Base-by-base conservation (phyloP, 1,140 invertebrate genomes). In the Musca domestica region DNA sequence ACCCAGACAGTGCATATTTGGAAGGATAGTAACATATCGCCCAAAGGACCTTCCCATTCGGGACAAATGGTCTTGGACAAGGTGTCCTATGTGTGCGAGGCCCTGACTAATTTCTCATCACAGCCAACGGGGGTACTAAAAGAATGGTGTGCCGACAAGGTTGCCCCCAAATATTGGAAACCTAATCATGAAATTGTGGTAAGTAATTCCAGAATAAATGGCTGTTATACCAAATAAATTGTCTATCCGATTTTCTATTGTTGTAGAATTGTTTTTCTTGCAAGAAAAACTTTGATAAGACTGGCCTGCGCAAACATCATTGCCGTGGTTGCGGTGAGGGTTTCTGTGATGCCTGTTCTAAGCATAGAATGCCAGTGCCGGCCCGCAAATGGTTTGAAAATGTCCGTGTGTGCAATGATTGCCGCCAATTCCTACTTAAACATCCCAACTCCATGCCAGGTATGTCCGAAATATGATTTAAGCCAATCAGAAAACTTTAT, bases 1-100 rank as follows among this genome's bases (percentile, higher is more conserved):
- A 87, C 86, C 5, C 90, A 93, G 81, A 88, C 92, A 14, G 86
- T 87, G 46, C 92, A 94, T 74, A 88, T 94, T n/a, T 94, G 92
- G 92, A 89, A 88, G 70, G 87, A 87, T 78, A 90, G 69, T 30
- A 91, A 85, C 81, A 82, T 85, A 3, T 66, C 54, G 7, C 17
- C 61, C 7, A 74, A 74, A 23, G 70, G 69, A 1, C 84, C 87
- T 17, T 85, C 88, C 67, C 92, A 92, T 79, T 89, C 91, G 17
- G 91, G 90, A 6, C 88, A 92, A 74, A 88, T 88, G 75, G 85
- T 94, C 0, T 74, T 95, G 7, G 93, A 95, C 76, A 85, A 90
- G 47, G 87, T 94, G 0, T 86, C 86, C 3, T 89, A 89, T 71
- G 75, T 95, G 22, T 87, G 88, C 0, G 90, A 91, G 73, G 88